Percentiles rank a stretch among this genome's conserved stretches.
Conservation (phyloP, 2,797 vertebrate species). For the Sebastes flavidus region DNA sequence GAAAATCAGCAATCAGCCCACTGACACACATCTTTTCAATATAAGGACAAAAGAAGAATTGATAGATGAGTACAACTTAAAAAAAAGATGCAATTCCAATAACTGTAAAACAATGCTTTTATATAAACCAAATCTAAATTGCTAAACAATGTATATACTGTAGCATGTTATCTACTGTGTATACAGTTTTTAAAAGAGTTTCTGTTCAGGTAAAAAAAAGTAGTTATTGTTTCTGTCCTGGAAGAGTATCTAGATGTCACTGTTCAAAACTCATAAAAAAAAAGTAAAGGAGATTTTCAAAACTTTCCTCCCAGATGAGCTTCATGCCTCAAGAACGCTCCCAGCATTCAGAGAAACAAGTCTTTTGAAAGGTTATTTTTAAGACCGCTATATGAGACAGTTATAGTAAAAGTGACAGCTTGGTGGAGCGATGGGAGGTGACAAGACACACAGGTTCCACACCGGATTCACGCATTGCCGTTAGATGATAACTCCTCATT, state of each 20-base stretch:
- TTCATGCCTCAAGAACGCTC: conserved; percentile 29
- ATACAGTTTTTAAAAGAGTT: neutral
- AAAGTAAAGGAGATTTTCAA: conserved; percentile 14
- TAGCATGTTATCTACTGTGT: neutral
- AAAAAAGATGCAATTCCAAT: neutral
- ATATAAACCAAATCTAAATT: neutral
- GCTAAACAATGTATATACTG: neutral
- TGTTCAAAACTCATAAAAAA: neutral
- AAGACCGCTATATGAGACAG: conserved; percentile 29
- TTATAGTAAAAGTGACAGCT: conserved; percentile 15
- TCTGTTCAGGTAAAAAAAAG: neutral
- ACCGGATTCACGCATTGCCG: neutral
- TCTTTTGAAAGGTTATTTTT: conserved; percentile 46
- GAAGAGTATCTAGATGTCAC: neutral
- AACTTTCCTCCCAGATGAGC: conserved; percentile 22
- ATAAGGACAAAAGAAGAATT: neutral
- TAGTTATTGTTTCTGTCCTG: neutral
- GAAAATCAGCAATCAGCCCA: neutral
- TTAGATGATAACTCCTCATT: neutral
- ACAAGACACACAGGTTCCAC: neutral
- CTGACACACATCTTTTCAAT: neutral
- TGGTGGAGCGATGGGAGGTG: neutral
- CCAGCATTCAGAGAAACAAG: conserved; percentile 24
- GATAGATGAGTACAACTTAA: neutral
- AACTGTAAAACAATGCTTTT: neutral